A percentile compares a stretch with the other conserved stretches of the same genome.
Conservation (phyloP, 2,113 vertebrate genomes). For the Rhinolophus sinicus region DNA sequence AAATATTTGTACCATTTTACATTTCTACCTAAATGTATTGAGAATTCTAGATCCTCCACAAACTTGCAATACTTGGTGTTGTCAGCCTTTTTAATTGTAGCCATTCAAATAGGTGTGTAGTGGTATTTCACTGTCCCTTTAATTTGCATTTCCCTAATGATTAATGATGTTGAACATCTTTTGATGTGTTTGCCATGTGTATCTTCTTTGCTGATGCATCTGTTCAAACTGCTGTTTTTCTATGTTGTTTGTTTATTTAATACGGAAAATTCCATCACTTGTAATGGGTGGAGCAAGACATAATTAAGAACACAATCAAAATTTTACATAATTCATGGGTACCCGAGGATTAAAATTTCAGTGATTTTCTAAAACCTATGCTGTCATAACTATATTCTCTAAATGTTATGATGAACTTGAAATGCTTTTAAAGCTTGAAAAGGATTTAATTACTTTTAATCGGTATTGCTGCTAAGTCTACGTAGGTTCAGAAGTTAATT, state of each 20-base stretch:
- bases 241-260: background rate
- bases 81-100: background rate
- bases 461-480: background rate
- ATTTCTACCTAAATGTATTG: background rate
- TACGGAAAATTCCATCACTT: background rate
- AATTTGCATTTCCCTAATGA: background rate
- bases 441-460: background rate
- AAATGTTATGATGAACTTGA: background rate
- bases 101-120: background rate
- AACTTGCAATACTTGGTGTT: background rate
- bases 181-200: background rate
- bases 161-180: background rate
- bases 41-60: background rate
- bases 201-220: background rate
- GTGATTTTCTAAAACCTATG: slow-evolving; percentile 44
- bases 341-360: background rate
- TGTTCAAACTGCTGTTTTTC: background rate
- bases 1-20: slow-evolving; percentile 1
- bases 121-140: background rate
- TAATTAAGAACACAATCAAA: background rate
- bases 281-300: background rate
- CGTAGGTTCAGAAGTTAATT: background rate
- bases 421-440: slow-evolving; percentile 26
- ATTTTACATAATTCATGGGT: background rate
- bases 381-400: background rate